Base-by-base conservation (phyloP, 2,797 vertebrate species). In the Onychomys leucogaster region DNA sequence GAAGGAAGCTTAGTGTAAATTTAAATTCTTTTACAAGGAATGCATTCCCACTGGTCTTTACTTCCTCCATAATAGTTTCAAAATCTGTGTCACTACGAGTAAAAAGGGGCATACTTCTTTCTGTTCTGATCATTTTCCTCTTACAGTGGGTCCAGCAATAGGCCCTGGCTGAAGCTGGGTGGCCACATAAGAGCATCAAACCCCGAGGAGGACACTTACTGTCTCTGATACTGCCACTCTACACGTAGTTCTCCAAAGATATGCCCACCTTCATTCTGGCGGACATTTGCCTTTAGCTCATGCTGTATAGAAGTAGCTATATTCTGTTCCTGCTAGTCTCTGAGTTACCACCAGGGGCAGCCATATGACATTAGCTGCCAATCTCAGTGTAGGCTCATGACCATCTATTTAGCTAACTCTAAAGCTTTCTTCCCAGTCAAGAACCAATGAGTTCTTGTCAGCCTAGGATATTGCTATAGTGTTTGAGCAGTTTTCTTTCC, bases 21-120 rank as follows among this genome's bases (percentile, higher is more conserved):
- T 93, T 77, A 96, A 97, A 96, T 63, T 43, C 52, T 91, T 96
- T 88, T 46, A 55, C 63, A 86, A 80, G 92, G 81, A 91, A 91
- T 94, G 75, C 67, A 69, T 73, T 94, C 41, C 90, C 75, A 46
- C 25, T 90, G 84, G 52, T 23, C n/a, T 65, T 34, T 75, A 82
- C 55, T 91, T 85, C 82, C 93, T 78, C 63, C 63, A 49, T 76
- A 37, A 25, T n/a, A 59, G 73, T 34, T 46, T 90, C 85, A 95
- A 87, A 6, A 32, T 61, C 77, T 88, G 57, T 14, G 32, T 63
- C 55, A 17, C 2, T n/a, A 6, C 52, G 73, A 25, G 63, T 59
- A 46, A 91, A 43, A 43, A n/a, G 12, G 3, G 0, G 11, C 13
- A 43, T 3, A 16, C 25, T 19, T 69, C 27, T 49, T 90, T 49